Conservation (phyloP, 2,888 invertebrate genomes). For the Smittia sp. region DNA sequence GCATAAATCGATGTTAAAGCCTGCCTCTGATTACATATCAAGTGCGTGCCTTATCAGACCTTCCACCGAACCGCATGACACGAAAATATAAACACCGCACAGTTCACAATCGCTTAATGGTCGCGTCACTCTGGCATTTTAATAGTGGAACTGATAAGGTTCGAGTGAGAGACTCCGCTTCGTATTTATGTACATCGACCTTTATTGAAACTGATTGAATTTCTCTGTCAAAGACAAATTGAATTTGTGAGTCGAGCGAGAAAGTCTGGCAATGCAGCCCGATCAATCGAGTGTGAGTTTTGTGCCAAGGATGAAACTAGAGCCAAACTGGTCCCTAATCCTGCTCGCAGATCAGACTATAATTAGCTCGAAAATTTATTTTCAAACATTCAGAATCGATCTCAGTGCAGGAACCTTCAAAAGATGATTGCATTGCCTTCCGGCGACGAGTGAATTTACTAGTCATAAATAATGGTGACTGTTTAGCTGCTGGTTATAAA, state of each 20-base stretch:
- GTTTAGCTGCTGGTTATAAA: slow-evolving; percentile 32
- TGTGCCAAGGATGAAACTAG: too few relatives aligned
- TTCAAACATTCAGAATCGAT: too few relatives aligned
- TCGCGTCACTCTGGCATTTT: not conserved
- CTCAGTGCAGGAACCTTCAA: too few relatives aligned
- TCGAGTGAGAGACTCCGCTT: not conserved
- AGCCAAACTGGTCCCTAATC: too few relatives aligned
- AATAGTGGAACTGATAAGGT: slow-evolving; percentile 17
- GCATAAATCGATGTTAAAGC: not conserved
- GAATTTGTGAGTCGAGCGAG: not conserved
- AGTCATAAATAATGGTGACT: slow-evolving; percentile 30
- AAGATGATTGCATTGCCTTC: too few relatives aligned
- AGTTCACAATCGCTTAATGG: slow-evolving; percentile 1
- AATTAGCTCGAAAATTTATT: too few relatives aligned
- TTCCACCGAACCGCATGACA: not conserved
- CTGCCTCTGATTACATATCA: not conserved
- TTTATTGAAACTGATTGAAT: slow-evolving; percentile 1
- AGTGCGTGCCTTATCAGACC: slow-evolving; percentile 22
- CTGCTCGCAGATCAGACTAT: too few relatives aligned
- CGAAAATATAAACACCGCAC: not conserved
- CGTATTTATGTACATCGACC: slow-evolving; percentile 11
- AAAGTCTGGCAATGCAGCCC: slow-evolving; percentile 16
- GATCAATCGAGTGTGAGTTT: not conserved
- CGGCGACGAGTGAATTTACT: not conserved
- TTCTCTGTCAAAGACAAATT: slow-evolving; percentile 18